Evolutionary conservation across 1,140 invertebrate species (phyloP).

Genomic region (Pseudobourletiella spinata): DNA sequence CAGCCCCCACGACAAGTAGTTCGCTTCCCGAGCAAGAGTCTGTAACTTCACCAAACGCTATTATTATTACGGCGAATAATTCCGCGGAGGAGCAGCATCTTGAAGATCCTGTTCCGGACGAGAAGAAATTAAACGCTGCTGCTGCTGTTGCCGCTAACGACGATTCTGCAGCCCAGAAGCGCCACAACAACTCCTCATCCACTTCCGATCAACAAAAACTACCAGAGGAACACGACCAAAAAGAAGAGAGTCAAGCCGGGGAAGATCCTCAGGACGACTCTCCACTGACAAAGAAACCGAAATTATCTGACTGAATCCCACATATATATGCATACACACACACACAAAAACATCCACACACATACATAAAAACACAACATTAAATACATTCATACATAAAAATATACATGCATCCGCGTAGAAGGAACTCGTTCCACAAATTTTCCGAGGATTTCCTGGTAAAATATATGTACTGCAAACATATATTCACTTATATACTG

Average conservation of each 20-base stretch:
- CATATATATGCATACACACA: neutral
- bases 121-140: neutral
- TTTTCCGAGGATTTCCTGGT: too few species aligned
- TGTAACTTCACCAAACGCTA: neutral
- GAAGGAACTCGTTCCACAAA: too few species aligned
- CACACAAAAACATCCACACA: neutral
- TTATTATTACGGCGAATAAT: too few species aligned
- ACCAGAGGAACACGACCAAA: neutral
- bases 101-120: neutral
- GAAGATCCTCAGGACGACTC: neutral
- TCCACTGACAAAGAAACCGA: neutral
- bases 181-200: too few species aligned
- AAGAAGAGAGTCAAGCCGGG: neutral
- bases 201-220: neutral
- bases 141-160: neutral
- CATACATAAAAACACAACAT: neutral
- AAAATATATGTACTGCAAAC: too few species aligned
- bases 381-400: neutral
- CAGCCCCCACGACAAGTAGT: too few species aligned
- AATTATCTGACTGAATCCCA: constrained; percentile 14
- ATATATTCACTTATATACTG: too few species aligned
- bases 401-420: too few species aligned
- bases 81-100: too few species aligned
- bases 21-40: too few species aligned
- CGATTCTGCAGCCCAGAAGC: too few species aligned